These are phyloP conservation scores for Formica exsecta DNA, from an alignment of 1,140 invertebrate genomes.

Conservation along the genomic window DNA sequence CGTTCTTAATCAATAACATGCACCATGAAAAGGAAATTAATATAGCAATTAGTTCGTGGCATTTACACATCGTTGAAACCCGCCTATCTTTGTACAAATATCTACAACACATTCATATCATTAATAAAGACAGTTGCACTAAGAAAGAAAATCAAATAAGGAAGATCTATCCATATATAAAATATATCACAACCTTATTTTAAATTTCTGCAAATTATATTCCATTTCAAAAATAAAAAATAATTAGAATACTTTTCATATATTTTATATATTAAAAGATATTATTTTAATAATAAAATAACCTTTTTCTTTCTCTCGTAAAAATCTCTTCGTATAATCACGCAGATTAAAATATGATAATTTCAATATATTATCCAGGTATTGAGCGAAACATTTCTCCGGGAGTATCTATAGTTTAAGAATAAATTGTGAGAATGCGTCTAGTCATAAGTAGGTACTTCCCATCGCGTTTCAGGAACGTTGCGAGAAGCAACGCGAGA, in stretches of 20 bases:
- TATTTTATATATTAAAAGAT: neutral
- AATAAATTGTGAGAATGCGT: constrained; percentile 59
- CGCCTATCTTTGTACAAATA: constrained; percentile 74
- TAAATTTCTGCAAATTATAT: neutral
- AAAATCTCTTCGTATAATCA: neutral
- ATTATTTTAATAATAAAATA: constrained; percentile 5
- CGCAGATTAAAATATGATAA: neutral
- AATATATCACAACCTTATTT: neutral
- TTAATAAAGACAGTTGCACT: neutral
- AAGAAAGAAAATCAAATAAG: neutral
- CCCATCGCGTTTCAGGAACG: constrained; percentile 61
- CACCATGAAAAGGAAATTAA: constrained; percentile 78
- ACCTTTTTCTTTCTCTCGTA: neutral
- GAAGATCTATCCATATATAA: neutral
- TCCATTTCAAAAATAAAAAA: neutral
- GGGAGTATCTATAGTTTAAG: constrained; percentile 51
- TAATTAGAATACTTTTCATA: neutral
- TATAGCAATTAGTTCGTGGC: constrained; percentile 80
- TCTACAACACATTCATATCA: neutral
- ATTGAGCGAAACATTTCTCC: constrained; percentile 17
- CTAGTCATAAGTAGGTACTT: constrained; percentile 63
- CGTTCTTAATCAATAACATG: constrained; percentile 73
- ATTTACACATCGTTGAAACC: constrained; percentile 73
- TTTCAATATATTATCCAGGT: neutral
- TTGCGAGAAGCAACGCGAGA: constrained; percentile 39